These are phyloP conservation scores for Sarcophaga subvicina DNA, from an alignment of 2,888 invertebrate genomes.

Conservation along the genomic window DNA sequence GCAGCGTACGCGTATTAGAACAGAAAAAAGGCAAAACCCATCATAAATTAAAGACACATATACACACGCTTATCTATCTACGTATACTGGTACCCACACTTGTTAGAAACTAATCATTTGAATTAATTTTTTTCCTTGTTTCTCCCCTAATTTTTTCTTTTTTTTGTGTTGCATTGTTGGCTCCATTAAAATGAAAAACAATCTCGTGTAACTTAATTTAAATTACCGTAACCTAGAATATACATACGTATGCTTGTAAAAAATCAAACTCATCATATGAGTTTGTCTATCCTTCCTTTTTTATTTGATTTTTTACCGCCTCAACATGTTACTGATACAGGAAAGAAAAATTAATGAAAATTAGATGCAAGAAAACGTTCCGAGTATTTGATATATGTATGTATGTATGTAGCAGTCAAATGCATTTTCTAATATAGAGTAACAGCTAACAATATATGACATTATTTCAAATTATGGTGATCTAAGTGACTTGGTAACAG, in stretches of 20 bases:
- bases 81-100: neutral
- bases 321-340: constrained; percentile 4
- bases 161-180: neutral
- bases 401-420: too few species aligned
- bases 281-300: neutral
- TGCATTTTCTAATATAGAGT: too few species aligned
- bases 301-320: constrained; percentile 46
- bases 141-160: neutral
- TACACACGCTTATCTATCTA: neutral
- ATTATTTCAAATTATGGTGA: too few species aligned
- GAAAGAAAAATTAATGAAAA: neutral
- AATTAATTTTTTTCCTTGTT: neutral
- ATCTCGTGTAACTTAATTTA: constrained; percentile 31
- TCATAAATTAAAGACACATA: constrained; percentile 49
- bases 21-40: constrained; percentile 49
- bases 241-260: neutral
- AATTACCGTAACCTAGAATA: constrained; percentile 26
- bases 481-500: too few species aligned
- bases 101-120: constrained; percentile 22
- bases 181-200: neutral
- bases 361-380: too few species aligned
- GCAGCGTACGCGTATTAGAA: constrained; percentile 34
- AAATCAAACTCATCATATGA: constrained; percentile 42
- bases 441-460: too few species aligned
- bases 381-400: too few species aligned